phyloP scores from a whole-genome alignment of 2,113 vertebrate species.

The Acanthochromis polyacanthus region DNA sequence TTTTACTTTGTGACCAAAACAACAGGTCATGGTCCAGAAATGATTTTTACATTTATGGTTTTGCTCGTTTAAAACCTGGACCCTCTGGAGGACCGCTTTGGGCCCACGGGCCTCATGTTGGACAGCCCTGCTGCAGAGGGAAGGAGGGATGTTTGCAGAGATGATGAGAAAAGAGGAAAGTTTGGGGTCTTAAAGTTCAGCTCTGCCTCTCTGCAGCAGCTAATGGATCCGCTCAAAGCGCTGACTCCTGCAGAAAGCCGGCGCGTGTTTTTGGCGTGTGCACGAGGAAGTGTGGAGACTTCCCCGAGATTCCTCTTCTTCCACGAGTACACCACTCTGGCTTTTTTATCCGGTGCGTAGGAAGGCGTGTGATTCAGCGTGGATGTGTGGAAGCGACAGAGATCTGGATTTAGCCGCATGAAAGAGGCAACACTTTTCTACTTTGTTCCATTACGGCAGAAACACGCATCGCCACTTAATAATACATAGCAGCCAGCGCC shows the following conservation, averaged over 20 bases:
- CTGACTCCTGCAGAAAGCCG: constrained; percentile 72
- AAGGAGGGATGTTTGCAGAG: constrained; percentile 30
- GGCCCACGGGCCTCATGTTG: too few species aligned
- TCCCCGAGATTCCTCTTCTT: constrained; percentile 7
- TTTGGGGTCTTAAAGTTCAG: constrained; percentile 54
- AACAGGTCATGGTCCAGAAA: too few species aligned
- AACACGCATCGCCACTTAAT: constrained; percentile 70
- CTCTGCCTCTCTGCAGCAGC: constrained; percentile 35
- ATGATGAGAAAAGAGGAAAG: constrained; percentile 46
- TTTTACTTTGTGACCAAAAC: too few species aligned
- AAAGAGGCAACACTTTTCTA: constrained; percentile 60
- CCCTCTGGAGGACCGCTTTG: too few species aligned
- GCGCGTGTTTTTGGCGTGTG: constrained; percentile 1
- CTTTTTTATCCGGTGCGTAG: constrained; percentile 31
- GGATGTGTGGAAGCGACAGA: constrained; percentile 40
- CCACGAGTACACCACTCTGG: constrained; percentile 36
- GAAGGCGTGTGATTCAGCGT: not conserved
- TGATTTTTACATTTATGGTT: too few species aligned
- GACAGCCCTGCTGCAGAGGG: not conserved
- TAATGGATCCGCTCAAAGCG: constrained; percentile 78
- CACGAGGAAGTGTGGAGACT: constrained; percentile 27
- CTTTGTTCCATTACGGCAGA: constrained; percentile 82
- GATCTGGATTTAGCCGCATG: constrained; percentile 62
- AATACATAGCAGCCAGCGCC: constrained; percentile 74
- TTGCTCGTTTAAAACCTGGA: too few species aligned